Base-by-base conservation (phyloP, 2,797 vertebrate species). In the Enoplosus armatus region DNA sequence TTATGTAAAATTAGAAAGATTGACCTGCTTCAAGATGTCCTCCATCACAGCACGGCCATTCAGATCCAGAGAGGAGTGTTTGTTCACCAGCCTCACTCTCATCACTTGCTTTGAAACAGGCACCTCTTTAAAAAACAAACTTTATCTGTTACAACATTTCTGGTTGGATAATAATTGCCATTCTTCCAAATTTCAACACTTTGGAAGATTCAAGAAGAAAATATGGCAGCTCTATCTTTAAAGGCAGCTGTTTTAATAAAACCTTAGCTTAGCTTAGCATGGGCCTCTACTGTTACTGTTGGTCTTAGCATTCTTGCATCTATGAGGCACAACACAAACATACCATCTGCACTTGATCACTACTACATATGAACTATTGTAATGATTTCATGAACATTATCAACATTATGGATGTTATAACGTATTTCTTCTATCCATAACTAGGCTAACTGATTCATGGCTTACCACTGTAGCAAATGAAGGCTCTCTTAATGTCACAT, bases 381-480 rank as follows among this genome's bases (percentile, higher is more conserved):
- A 11, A 39, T 2, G 11, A 39, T 39, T 12, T 11, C 10, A 39
- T 11, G 37, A 14, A 39, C 9, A 39, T 39, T 39, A 39, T 39
- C 37, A 45, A 9, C 18, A 47, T 9, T 8, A 9, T 22, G 8
- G 8, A 22, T n/a, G 20, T 22, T 10, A 48, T 3, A 48, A 48
- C n/a, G 18, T 22, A n/a, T 48, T 22, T n/a, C n/a, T n/a, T 48
- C 45, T 48, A 22, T 48, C 20, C 3, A n/a, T 2, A n/a, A n/a
- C 20, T 9, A 39, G 11, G 10, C 0, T 8, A 6, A 11, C 1
- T 61, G 11, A 39, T 12, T 35, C 9, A 31, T 9, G n/a, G 1
- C 50, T 63, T 22, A 83, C 80, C 47, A 14, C 12, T 10, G 68
- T 81, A 84, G 48, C 89, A 92, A 37, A 87, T 35, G 27, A 85